Base-by-base conservation (phyloP, 2,888 invertebrate genomes). In the Eupithecia exiguata region DNA sequence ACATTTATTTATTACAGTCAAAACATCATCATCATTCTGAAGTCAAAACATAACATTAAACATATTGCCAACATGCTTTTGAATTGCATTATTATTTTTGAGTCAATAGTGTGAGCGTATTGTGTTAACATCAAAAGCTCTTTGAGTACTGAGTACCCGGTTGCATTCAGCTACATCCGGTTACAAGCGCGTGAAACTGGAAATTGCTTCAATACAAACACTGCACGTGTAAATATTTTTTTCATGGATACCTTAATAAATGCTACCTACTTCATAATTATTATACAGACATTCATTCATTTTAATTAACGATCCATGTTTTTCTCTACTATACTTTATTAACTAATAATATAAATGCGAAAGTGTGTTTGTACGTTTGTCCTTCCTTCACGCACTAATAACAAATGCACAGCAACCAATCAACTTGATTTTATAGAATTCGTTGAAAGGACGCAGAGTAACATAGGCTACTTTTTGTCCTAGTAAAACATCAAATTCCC, bases 141-240 rank as follows among this genome's bases (percentile, higher is more conserved):
- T 58, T 30, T 69, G 49, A 68, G 68, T 58, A 62, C 35, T 46
- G n/a, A 62, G 62, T 62, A 67, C 36, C 72, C 38, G 67, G 70
- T 76, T 72, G 72, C 35, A 35, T 72, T 40, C 71, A 62, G 36
- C 58, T 58, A 58, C 58, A 21, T 58, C 58, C 58, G 58, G 21
- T 25, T 25, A 58, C 58, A 18, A 7, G 35, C 62, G 30, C 72
- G 67, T 66, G 49, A 72, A 69, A 36, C 70, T 72, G 75, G 75
- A 75, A 70, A 72, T 75, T 75, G 58, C 43, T 67, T 58, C 61
- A 72, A 75, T 66, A 69, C 71, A 75, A 75, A 74, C 78, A 70
- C 68, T n/a, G 21, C 71, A 72, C 74, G 70, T 69, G 75, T 73
- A 83, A 84, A 83, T 82, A 84, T 82, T 82, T 81, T 80, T 80